These are phyloP conservation scores for Aradophagus sp. DNA, from an alignment of 1,140 invertebrate species.

Conservation along the genomic window DNA sequence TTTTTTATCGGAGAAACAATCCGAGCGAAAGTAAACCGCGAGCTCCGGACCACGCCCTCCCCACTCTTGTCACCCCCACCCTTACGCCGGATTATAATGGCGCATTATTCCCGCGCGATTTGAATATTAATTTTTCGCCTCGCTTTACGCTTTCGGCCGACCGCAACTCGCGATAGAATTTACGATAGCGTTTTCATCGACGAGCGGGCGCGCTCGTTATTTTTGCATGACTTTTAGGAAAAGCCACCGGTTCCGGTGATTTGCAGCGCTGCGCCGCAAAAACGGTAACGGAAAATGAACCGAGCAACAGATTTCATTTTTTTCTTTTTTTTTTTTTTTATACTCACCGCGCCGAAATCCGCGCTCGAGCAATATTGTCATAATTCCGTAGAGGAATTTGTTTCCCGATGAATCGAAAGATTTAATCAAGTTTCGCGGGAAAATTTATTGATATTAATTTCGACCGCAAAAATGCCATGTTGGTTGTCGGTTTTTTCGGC, in stretches of 20 bases:
- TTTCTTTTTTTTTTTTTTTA: no score
- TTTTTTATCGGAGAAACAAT: no score
- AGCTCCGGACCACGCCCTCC: no score
- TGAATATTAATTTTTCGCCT: conserved; percentile 25
- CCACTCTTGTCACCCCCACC: not conserved
- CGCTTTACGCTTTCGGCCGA: conserved; percentile 3
- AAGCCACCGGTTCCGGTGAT: conserved; percentile 19
- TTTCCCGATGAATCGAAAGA: no score
- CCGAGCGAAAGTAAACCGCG: no score
- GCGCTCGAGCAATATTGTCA: conserved; percentile 1
- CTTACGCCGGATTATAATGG: conserved; percentile 10
- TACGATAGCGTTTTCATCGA: conserved; percentile 12
- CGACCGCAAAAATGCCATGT: no score
- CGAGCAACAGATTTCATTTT: conserved; percentile 7
- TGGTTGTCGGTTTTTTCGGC: no score
- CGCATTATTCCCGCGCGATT: conserved; percentile 23
- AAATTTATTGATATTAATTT: no score
- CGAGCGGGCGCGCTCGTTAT: conserved; percentile 7
- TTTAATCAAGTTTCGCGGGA: no score
- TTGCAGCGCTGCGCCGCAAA: conserved; percentile 20
- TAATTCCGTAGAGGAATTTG: conserved; percentile 8
- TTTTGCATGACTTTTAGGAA: conserved; percentile 24
- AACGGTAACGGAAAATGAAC: conserved; percentile 11
- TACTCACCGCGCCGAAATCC: no score
- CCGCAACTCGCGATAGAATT: conserved; percentile 11